A percentile compares a stretch with the other conserved stretches of the same genome.
phyloP scores from a whole-genome alignment of 2,113 vertebrate genomes.

The Lonchura striata region DNA sequence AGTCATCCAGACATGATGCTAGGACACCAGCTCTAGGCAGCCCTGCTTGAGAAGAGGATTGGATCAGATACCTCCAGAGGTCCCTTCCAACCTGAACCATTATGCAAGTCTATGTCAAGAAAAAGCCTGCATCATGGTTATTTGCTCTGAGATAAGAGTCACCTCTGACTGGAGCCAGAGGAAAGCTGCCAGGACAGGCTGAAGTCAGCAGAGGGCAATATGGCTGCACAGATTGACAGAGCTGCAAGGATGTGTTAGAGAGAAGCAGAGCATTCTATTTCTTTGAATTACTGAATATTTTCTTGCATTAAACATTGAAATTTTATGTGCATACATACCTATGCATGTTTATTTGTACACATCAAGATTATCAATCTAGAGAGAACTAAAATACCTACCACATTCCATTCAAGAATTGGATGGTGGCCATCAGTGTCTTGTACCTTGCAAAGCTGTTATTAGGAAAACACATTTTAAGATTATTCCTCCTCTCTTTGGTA shows the following conservation, averaged over 20 bases:
- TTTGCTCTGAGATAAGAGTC: neutral
- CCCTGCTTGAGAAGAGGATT: neutral
- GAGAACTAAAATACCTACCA: neutral
- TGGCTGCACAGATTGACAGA: neutral
- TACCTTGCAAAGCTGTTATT: neutral
- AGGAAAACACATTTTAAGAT: neutral
- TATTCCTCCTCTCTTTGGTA: neutral
- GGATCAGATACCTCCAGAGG: neutral
- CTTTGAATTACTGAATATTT: neutral
- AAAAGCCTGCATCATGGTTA: neutral
- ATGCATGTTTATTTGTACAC: neutral
- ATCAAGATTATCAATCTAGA: neutral
- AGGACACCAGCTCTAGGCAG: neutral
- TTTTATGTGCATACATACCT: neutral
- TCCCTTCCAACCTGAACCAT: neutral
- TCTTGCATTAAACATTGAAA: neutral
- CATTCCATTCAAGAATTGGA: neutral
- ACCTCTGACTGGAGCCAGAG: neutral
- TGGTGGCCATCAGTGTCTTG: neutral
- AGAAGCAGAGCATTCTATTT: neutral
- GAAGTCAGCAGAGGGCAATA: conserved; percentile 30
- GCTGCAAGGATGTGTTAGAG: neutral
- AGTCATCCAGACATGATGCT: accelerated
- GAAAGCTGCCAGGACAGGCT: neutral
- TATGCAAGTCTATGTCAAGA: neutral